Percentiles rank a stretch among this genome's conserved stretches.
phyloP scores from a whole-genome alignment of 2,113 vertebrate genomes.

The Hoplias malabaricus region DNA sequence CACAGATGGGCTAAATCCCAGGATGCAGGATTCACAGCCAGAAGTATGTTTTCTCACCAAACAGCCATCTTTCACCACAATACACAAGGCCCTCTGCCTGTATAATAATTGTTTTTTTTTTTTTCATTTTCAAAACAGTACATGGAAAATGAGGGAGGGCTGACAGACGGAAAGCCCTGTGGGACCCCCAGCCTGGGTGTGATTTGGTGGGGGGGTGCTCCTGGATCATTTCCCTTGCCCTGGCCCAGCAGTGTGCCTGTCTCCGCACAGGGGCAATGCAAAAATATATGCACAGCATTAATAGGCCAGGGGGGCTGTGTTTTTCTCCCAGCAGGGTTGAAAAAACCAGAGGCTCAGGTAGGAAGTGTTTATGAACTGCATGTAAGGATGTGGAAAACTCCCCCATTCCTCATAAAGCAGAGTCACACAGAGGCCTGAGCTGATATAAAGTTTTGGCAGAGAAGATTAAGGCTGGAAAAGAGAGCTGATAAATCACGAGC shows the following conservation, averaged over 20 bases:
- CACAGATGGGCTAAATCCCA: background rate
- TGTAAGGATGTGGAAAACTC: constrained; percentile 51
- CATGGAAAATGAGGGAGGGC: constrained; percentile 14
- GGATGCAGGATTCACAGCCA: background rate
- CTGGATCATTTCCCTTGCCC: constrained; percentile 17
- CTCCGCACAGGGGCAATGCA: constrained; percentile 9
- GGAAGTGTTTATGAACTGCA: constrained; percentile 57
- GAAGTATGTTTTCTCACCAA: background rate
- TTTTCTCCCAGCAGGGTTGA: constrained; percentile 50
- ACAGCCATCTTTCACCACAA: background rate
- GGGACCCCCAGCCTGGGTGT: constrained; percentile 26
- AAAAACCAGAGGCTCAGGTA: constrained; percentile 52
- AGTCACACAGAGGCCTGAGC: constrained; percentile 9
- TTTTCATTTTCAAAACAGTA: constrained; percentile 49
- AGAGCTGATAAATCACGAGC: constrained; percentile 33
- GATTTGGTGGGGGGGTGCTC: constrained; percentile 30
- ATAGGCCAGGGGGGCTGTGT: constrained; percentile 35
- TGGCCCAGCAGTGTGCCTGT: constrained; percentile 25
- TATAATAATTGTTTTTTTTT: constrained; percentile 38
- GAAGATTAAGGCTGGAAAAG: constrained; percentile 33
- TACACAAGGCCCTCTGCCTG: background rate
- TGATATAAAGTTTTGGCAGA: constrained; percentile 39
- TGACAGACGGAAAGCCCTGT: constrained; percentile 41
- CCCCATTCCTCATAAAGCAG: constrained; percentile 28
- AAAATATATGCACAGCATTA: constrained; percentile 49